Evolutionary conservation across 2,888 invertebrate species (phyloP), one percentile per base, ranked within the genome.

Genomic region (Sarcophaga subvicina): DNA sequence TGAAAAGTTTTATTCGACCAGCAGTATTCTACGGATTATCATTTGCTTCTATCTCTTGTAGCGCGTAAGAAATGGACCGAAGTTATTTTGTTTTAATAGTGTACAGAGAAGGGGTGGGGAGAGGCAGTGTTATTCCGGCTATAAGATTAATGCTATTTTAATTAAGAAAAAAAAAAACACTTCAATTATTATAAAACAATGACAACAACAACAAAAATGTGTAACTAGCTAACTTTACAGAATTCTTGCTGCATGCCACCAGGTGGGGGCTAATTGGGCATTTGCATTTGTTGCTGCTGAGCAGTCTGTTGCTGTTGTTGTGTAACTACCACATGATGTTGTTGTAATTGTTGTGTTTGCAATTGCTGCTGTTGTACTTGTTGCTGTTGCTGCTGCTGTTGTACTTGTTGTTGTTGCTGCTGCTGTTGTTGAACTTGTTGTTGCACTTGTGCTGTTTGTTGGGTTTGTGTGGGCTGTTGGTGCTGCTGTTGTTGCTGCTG

Each of bases 401-500:
- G 37, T 2, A 37, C 8, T 37, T 37, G 90, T 64, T 88, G 88
- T 17, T 88, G 88, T 6, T 87, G 87, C 12, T 88, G 86, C 10
- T 89, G 89, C 37, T 89, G 89, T 5, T 88, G 88, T 17, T 89
- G 89, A 3, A 37, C 8, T 37, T 37, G 90, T n/a, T 88, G 85
- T 64, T 88, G 88, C 2, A 89, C 89, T 27, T 90, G 91, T 4
- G 90, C 91, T 90, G 94, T 94, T 88, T 95, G 95, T 14, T 93
- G 91, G 89, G 94, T 95, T 86, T 94, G 91, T 3, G 90, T 89
- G 47, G 90, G 88, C n/a, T 88, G 88, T 6, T 87, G 88, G 14
- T 88, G 86, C 8, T 89, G 89, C 37, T 89, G 89, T 8, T 88
- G 88, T 14, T 89, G 89, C n/a, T 89, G 88, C 6, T 89, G 89